Evolutionary conservation across 2,888 invertebrate species (phyloP).

Genomic region (Eledona agricola): DNA sequence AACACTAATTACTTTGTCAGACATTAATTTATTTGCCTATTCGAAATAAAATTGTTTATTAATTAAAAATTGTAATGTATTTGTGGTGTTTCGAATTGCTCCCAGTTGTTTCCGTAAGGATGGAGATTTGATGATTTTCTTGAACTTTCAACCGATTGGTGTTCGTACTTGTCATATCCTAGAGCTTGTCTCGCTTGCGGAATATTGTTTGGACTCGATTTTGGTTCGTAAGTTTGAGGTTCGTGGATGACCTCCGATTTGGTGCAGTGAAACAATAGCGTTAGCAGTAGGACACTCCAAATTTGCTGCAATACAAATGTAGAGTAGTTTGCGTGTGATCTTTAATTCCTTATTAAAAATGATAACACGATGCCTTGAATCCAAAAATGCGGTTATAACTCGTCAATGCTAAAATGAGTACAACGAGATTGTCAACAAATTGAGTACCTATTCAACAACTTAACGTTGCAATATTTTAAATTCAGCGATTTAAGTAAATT

Average conservation of each 20-base stretch:
- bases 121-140: slow-evolving; percentile 4
- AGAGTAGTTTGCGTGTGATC: too few relatives aligned
- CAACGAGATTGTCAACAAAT: too few relatives aligned
- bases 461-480: too few relatives aligned
- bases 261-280: background rate
- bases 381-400: too few relatives aligned
- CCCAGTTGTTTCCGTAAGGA: slow-evolving; percentile 37
- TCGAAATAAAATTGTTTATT: slow-evolving; percentile 8
- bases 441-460: too few relatives aligned
- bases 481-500: too few relatives aligned
- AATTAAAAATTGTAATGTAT: slow-evolving; percentile 31
- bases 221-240: slow-evolving; percentile 25
- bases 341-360: too few relatives aligned
- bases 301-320: slow-evolving; percentile 5
- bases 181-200: slow-evolving; percentile 28
- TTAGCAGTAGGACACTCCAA: slow-evolving; percentile 3
- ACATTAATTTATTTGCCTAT: slow-evolving; percentile 1
- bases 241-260: slow-evolving; percentile 20
- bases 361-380: too few relatives aligned
- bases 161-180: slow-evolving; percentile 37
- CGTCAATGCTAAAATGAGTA: too few relatives aligned
- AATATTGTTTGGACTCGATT: slow-evolving; percentile 26
- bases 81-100: slow-evolving; percentile 33
- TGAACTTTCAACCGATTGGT: slow-evolving; percentile 21
- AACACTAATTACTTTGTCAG: slow-evolving; percentile 2